Evolutionary conservation across 2,113 vertebrate genomes (phyloP).

Genomic region (Symphodus melops): DNA sequence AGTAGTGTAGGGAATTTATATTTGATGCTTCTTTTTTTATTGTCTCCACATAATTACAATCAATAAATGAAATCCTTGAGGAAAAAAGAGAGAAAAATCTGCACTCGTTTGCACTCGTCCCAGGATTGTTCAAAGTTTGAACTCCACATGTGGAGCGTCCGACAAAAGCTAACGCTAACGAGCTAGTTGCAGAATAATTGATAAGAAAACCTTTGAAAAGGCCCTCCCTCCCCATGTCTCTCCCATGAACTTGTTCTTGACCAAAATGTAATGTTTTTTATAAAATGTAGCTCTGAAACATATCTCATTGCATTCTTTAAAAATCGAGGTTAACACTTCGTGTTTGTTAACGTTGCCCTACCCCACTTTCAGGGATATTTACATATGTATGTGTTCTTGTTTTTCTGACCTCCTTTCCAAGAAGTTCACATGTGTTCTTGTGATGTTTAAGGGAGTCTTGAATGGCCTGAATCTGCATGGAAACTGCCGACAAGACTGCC

Average conservation of each 20-base stretch:
- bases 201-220: too few species aligned
- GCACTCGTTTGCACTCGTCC: too few species aligned
- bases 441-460: slow-evolving; percentile 95
- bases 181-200: too few species aligned
- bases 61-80: background rate
- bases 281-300: background rate
- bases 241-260: too few species aligned
- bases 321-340: background rate
- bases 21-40: background rate
- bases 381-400: background rate
- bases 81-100: too few species aligned
- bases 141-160: too few species aligned
- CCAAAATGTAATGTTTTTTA: too few species aligned
- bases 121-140: too few species aligned
- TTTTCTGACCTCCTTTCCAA: slow-evolving; percentile 91
- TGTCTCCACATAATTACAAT: background rate
- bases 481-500: slow-evolving; percentile 94
- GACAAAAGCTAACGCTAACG: too few species aligned
- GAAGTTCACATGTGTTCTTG: slow-evolving; percentile 88
- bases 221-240: too few species aligned
- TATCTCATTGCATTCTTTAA: background rate
- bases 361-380: background rate
- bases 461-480: slow-evolving; percentile 98
- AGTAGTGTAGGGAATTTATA: background rate
- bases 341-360: background rate